These are phyloP conservation scores for Blastobasis lacticolella DNA, from an alignment of 2,888 invertebrate species.

Conservation along the genomic window DNA sequence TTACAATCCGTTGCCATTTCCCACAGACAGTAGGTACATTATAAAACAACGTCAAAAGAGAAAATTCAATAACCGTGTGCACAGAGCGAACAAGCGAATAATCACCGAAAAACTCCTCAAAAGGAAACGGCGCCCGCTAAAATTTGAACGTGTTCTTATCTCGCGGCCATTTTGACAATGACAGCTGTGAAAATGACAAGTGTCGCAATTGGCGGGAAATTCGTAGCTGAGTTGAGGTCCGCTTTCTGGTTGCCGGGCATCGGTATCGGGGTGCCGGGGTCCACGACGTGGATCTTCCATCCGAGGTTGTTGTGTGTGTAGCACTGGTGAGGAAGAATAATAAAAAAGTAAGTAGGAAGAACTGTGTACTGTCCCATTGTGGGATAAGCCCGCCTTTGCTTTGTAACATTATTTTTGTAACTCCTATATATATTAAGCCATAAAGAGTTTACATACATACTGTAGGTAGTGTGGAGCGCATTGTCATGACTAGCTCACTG, in stretches of 20 bases:
- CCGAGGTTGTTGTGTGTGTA: conserved; percentile 94
- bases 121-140: conserved; percentile 23
- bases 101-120: background rate
- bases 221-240: conserved; percentile 24
- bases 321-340: conserved; percentile 76
- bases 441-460: too few species aligned
- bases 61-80: too few species aligned
- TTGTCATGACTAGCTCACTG: too few species aligned
- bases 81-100: background rate
- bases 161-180: conserved; percentile 21
- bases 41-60: too few species aligned
- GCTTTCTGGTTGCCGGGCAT: conserved; percentile 37
- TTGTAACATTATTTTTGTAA: too few species aligned
- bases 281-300: conserved; percentile 93
- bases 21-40: too few species aligned
- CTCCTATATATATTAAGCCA: too few species aligned
- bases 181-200: conserved; percentile 27
- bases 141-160: conserved; percentile 31
- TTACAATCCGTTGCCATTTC: too few species aligned
- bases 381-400: too few species aligned
- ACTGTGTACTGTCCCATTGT: too few species aligned
- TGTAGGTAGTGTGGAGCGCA: too few species aligned
- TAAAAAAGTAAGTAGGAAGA: too few species aligned
- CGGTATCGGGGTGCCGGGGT: conserved; percentile 74
- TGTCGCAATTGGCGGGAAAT: conserved; percentile 12